Evolutionary conservation across 2,888 invertebrate species (phyloP).

Genomic region (Pantelozetes paolii): DNA sequence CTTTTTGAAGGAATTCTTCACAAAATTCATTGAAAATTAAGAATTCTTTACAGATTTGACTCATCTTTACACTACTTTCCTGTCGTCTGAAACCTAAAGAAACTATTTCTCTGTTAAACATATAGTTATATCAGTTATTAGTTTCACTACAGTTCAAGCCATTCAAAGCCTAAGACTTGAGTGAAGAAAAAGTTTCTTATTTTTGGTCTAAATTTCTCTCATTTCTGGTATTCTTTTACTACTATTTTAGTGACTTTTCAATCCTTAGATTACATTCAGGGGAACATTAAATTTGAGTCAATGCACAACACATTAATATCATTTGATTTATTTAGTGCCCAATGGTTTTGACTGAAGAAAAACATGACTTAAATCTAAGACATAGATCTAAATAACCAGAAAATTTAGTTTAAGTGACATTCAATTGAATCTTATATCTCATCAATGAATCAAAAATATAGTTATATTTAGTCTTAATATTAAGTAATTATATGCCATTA

Average conservation of each 20-base stretch:
- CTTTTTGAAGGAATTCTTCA: background rate
- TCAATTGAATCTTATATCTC: background rate
- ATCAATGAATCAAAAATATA: background rate
- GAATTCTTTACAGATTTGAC: background rate
- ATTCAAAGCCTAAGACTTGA: too few relatives aligned
- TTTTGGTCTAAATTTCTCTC: background rate
- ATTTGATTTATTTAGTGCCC: conserved; percentile 30
- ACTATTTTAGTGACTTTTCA: background rate
- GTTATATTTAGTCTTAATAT: background rate
- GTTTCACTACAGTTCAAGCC: background rate
- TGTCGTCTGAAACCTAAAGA: background rate
- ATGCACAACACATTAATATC: conserved; percentile 25
- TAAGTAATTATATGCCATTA: background rate
- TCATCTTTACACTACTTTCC: background rate
- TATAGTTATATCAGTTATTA: background rate
- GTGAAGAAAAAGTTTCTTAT: too few relatives aligned
- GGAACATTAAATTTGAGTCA: conserved; percentile 20
- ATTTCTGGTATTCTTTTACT: background rate
- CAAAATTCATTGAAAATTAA: background rate
- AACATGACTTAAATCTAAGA: conserved; percentile 17
- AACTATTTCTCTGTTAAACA: too few relatives aligned
- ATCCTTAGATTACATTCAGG: conserved; percentile 2
- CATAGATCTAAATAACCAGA: conserved; percentile 12
- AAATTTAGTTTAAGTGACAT: background rate
- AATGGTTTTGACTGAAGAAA: background rate